A percentile compares a stretch with the other conserved stretches of the same genome.
phyloP scores from a whole-genome alignment of 2,797 vertebrate genomes.

The Neosilurus mollespiculum region DNA sequence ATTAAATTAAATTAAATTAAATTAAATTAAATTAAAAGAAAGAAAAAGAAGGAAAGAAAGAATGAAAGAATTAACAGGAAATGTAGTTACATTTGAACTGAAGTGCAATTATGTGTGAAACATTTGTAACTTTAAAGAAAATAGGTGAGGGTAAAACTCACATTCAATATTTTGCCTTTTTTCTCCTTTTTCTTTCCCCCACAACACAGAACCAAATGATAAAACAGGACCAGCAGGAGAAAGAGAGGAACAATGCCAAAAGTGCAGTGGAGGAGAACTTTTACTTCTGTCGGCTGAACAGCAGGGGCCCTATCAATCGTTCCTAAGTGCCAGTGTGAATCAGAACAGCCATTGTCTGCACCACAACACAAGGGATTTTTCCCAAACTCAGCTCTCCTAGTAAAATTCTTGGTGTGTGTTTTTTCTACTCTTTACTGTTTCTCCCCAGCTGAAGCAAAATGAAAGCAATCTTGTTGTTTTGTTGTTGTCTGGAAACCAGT shows the following conservation, averaged over 20 bases:
- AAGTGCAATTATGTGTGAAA: too few relatives aligned
- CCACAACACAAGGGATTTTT: not conserved
- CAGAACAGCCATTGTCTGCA: not conserved
- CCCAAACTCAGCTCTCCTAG: not conserved
- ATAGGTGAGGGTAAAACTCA: not conserved
- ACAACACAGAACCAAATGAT: conserved; percentile 77
- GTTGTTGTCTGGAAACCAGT: conserved; percentile 1
- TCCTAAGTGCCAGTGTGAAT: conserved; percentile 73
- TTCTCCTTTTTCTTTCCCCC: conserved; percentile 10
- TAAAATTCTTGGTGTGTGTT: conserved; percentile 69
- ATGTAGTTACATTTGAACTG: not conserved
- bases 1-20: not conserved
- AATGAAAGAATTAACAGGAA: not conserved
- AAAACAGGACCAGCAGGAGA: conserved; percentile 80
- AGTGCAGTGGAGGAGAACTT: conserved; percentile 82
- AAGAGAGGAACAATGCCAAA: conserved; percentile 80
- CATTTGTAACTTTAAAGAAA: not conserved
- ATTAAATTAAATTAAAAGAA: not conserved
- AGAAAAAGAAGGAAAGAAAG: not conserved
- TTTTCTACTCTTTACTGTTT: not conserved
- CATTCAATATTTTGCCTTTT: not conserved
- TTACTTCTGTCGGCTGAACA: conserved; percentile 79
- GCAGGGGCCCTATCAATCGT: conserved; percentile 75
- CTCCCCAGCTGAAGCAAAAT: not conserved
- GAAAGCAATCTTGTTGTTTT: not conserved